Evolutionary conservation across 2,888 invertebrate species (phyloP).

Genomic region (Meta bourneti): DNA sequence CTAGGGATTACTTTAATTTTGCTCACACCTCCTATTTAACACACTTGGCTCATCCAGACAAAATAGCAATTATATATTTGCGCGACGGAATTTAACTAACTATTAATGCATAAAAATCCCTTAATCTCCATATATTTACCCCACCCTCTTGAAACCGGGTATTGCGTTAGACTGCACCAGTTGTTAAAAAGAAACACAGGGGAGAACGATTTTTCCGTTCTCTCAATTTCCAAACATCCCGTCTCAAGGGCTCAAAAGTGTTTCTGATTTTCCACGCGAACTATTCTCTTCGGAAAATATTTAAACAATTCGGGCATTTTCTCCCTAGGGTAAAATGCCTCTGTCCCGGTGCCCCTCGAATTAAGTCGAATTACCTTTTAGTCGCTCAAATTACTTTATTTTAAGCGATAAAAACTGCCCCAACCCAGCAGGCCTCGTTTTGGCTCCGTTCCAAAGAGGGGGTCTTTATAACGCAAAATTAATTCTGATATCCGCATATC

Average conservation of each 20-base stretch:
- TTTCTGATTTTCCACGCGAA: not conserved
- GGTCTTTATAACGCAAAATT: constrained; percentile 15
- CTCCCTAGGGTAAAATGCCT: not conserved
- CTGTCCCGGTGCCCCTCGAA: not conserved
- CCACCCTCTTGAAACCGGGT: not conserved
- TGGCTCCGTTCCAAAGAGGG: not conserved
- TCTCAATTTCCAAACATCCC: not conserved
- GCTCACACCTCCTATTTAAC: too few relatives aligned
- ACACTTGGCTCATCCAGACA: not conserved
- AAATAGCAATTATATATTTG: not conserved
- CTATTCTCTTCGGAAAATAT: constrained; percentile 5
- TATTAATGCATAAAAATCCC: not conserved
- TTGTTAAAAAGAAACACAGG: not conserved
- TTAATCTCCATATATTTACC: not conserved
- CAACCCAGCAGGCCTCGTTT: not conserved
- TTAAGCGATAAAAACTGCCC: constrained; percentile 30
- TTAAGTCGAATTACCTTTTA: not conserved
- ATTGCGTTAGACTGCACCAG: not conserved
- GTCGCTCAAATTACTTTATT: constrained; percentile 7
- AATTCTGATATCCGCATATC: constrained; percentile 7
- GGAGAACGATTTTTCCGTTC: not conserved
- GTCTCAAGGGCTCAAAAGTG: not conserved
- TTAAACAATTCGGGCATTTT: not conserved
- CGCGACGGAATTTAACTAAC: not conserved
- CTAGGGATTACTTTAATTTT: not conserved